Evolutionary conservation across 2,888 invertebrate genomes (phyloP).

Genomic region (Apotomis capreana): DNA sequence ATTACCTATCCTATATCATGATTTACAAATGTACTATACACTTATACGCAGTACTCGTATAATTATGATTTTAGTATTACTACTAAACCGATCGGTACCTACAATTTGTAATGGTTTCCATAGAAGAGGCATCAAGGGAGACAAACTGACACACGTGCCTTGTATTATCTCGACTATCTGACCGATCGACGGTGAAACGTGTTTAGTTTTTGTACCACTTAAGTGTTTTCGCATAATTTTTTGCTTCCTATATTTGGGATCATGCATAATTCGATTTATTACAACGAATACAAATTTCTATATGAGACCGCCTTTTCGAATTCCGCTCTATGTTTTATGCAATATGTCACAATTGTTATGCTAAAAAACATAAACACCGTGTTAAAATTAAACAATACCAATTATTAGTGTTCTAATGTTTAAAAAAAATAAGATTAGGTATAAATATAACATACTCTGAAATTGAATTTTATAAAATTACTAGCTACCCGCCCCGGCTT

Average conservation of each 20-base stretch:
- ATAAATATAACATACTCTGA: no score
- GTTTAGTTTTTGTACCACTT: background rate
- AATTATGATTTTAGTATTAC: background rate
- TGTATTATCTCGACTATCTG: background rate
- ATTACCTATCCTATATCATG: background rate
- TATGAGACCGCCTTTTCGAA: background rate
- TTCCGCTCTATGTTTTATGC: no score
- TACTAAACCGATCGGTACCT: no score
- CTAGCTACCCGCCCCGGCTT: no score
- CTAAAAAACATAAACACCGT: background rate
- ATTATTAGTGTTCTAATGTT: no score
- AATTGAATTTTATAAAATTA: no score
- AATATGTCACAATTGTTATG: no score
- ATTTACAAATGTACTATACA: background rate
- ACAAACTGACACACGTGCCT: constrained; percentile 1
- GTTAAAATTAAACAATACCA: no score
- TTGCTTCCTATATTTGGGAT: background rate
- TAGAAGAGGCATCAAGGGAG: background rate
- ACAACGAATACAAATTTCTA: background rate
- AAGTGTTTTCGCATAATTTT: background rate
- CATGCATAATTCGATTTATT: background rate
- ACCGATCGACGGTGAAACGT: background rate
- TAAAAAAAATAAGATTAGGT: no score
- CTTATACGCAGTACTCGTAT: background rate
- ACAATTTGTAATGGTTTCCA: background rate